Evolutionary conservation across 2,888 invertebrate genomes (phyloP).

Genomic region (Tricholauxania praeusta): DNA sequence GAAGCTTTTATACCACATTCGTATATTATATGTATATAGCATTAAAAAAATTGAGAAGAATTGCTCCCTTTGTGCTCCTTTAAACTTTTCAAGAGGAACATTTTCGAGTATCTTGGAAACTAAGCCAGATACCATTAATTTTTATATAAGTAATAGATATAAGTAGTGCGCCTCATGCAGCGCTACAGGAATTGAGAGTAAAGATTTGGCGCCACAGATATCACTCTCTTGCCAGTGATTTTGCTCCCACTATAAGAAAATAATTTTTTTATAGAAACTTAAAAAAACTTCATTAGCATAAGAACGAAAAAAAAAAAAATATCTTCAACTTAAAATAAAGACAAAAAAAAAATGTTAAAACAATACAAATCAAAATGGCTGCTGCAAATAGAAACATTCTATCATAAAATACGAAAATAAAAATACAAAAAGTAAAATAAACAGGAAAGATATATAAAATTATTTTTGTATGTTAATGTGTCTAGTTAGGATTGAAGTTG

Average conservation of each 20-base stretch:
- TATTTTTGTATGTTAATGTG: conserved; percentile 34
- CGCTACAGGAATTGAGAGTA: too few species aligned
- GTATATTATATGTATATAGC: too few species aligned
- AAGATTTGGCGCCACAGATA: too few species aligned
- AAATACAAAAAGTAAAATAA: not conserved
- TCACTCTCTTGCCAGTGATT: too few species aligned
- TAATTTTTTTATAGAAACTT: not conserved
- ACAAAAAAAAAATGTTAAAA: conserved; percentile 8
- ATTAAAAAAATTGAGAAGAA: too few species aligned
- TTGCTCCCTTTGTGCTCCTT: too few species aligned
- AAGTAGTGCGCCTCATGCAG: too few species aligned
- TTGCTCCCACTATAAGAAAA: not conserved
- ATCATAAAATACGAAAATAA: not conserved
- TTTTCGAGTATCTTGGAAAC: too few species aligned
- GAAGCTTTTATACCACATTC: too few species aligned
- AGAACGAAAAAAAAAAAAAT: not conserved
- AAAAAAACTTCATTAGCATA: not conserved
- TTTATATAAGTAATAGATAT: too few species aligned
- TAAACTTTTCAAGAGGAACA: too few species aligned
- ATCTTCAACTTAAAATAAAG: not conserved
- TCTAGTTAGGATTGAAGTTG: conserved; percentile 9
- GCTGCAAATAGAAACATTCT: conserved; percentile 2
- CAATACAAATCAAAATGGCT: conserved; percentile 10
- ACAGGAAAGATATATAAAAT: conserved; percentile 12
- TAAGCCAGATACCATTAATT: too few species aligned